Evolutionary conservation across 2,888 invertebrate species (phyloP).

Genomic region (Biston stratarius): DNA sequence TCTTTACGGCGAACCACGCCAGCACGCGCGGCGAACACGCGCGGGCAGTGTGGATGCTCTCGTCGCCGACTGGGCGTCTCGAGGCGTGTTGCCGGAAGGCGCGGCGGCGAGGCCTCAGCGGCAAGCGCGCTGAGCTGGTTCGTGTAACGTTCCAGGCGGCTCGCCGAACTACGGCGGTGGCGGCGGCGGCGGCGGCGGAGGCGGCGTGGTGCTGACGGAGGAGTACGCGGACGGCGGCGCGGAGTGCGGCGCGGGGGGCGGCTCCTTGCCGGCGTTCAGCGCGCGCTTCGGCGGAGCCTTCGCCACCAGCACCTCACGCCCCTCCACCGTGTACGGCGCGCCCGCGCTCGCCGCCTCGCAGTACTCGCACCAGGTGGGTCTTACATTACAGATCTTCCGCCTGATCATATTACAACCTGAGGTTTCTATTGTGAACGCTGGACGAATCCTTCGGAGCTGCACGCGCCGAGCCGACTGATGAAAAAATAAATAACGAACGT

Average conservation of each 20-base stretch:
- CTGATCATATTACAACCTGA: no score
- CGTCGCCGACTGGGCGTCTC: no score
- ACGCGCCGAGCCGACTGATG: no score
- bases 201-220: slow-evolving; percentile 54
- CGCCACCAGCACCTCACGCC: slow-evolving; percentile 63
- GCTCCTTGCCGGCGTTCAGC: slow-evolving; percentile 85
- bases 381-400: no score
- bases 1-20: no score
- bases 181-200: slow-evolving; percentile 53
- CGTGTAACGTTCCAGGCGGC: slow-evolving; percentile 62
- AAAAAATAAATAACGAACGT: no score
- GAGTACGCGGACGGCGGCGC: slow-evolving; percentile 57
- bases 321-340: slow-evolving; percentile 67
- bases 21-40: no score
- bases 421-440: no score
- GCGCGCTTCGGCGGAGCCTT: slow-evolving; percentile 82
- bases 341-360: slow-evolving; percentile 58
- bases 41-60: no score
- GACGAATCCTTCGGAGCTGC: no score
- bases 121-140: slow-evolving; percentile 17
- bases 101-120: no score
- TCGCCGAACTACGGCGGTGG: slow-evolving; percentile 68
- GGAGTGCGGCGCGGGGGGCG: slow-evolving; percentile 53
- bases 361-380: slow-evolving; percentile 73
- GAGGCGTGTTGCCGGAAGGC: neutral